Base-by-base conservation (phyloP, 2,113 vertebrate species). In the Pteropus alecto region DNA sequence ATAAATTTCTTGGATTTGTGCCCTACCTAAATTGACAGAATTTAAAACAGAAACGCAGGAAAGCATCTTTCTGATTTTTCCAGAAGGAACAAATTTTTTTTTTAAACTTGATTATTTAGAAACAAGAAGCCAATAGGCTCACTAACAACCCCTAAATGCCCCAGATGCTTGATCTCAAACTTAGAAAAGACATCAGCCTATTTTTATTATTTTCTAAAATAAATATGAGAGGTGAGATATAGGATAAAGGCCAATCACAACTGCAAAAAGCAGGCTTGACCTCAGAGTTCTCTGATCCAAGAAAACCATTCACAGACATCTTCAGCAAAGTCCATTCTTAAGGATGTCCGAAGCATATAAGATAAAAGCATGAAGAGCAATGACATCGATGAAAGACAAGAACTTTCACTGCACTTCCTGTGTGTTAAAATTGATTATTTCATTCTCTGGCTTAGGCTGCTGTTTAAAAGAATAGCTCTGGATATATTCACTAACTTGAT, bases 11-110 rank as follows among this genome's bases (percentile, higher is more conserved):
- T 96, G 93, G 94, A 85, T 18, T 65, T 65, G 48, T 54, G 85
- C 91, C 87, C 77, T 83, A 71, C 56, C 81, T 71, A 93, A 94
- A 94, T 81, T 87, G 76, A 56, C 88, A 91, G 82, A 91, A 94
- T 97, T 91, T 96, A 68, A 96, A 94, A 79, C 90, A 96, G 87
- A 97, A 93, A 96, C n/a, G 22, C 46, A 71, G 51, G 48, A 28
- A 87, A 87, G 76, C 56, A 94, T 87, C 94, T 90, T 67, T 70
- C 73, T 48, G 33, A 90, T 77, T 60, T 90, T 95, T 65, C 83
- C 74, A 38, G 78, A 86, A 96, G 85, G 58, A 87, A 87, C 65
- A 30, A 56, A 73, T 76, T 74, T 87, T 74, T 85, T 97, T 85
- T 97, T 87, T 67, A 67, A 86, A 95, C 35, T 67, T 51, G 51